Base-by-base conservation (phyloP, 2,113 vertebrate species). In the Puffinus mauretanicus region DNA sequence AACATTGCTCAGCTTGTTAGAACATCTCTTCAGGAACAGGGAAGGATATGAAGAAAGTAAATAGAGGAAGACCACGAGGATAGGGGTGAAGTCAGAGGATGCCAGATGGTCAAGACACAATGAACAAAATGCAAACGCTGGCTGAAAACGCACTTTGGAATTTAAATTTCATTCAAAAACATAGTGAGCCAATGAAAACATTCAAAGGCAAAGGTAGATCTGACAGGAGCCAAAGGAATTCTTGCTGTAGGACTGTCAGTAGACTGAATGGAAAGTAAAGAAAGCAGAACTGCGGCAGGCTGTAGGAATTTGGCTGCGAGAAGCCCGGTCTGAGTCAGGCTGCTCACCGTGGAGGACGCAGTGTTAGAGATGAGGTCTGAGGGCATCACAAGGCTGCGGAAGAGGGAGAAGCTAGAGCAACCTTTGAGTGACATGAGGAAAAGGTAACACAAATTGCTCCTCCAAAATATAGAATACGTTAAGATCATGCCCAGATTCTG, bases 11-110 rank as follows among this genome's bases (percentile, higher is more conserved):
- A 27, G 47, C 70, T 80, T 72, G 47, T 13, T 47, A 81, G 42
- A 81, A 42, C 12, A 42, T 34, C 16, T 72, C n/a, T 85, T 67
- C 29, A 62, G 47, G 26, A 84, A 87, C 20, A 83, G 38, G 58
- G 70, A 96, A 93, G 42, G 64, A 61, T 52, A 69, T 25, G 66
- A 88, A 73, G 58, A 66, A 94, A 90, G 89, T 44, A 81, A 94
- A 71, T 7, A 91, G 80, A 84, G 24, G 44, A 93, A 77, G 49
- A 82, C 58, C n/a, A 52, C 1, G 7, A 78, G 21, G 52, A 85
- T 2, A 84, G 20, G 21, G n/a, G 14, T 64, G 38, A 93, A 88
- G 47, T 88, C 76, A 80, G 78, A 86, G 42, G 80, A 42, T 66
- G 14, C 27, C 0, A 8, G 52, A 75, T n/a, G 62, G 61, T 79